A percentile compares a stretch with the other conserved stretches of the same genome.
Conservation (phyloP, 2,113 vertebrate genomes). For the Pithys albifrons region DNA sequence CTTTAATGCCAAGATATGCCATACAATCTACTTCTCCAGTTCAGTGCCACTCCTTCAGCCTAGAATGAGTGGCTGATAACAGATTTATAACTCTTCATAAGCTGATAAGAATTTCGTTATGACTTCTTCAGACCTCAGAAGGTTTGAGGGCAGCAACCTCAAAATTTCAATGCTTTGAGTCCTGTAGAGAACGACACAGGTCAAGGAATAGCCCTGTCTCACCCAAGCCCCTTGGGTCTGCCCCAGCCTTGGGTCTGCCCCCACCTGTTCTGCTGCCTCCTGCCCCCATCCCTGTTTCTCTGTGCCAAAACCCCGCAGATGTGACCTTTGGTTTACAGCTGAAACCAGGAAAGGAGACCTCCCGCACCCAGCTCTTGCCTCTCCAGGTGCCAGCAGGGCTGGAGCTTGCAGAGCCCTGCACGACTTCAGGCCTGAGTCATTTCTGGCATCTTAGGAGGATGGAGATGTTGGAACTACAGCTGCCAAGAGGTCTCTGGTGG, state of each 20-base stretch:
- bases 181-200: neutral
- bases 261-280: neutral
- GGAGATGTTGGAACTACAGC: neutral
- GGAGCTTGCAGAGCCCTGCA: neutral
- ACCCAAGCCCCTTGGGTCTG: neutral
- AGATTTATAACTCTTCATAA: neutral
- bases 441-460: neutral
- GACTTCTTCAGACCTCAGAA: neutral
- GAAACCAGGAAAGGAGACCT: neutral
- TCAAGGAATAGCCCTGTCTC: neutral
- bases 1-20: neutral
- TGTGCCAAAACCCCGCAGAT: neutral
- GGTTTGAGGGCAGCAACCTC: neutral
- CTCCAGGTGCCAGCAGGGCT: neutral
- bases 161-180: neutral
- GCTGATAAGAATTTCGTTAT: neutral
- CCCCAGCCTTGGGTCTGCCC: neutral
- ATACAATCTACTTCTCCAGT: neutral
- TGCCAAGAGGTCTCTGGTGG: neutral
- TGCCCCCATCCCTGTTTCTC: neutral
- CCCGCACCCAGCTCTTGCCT: neutral
- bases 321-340: conserved; percentile 18
- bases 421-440: neutral
- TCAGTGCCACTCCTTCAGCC: conserved; percentile 5
- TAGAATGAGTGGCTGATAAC: neutral